Evolutionary conservation across 2,888 invertebrate genomes (phyloP), one percentile per base, ranked within the genome.

Genomic region (Amaurobius ferox): DNA sequence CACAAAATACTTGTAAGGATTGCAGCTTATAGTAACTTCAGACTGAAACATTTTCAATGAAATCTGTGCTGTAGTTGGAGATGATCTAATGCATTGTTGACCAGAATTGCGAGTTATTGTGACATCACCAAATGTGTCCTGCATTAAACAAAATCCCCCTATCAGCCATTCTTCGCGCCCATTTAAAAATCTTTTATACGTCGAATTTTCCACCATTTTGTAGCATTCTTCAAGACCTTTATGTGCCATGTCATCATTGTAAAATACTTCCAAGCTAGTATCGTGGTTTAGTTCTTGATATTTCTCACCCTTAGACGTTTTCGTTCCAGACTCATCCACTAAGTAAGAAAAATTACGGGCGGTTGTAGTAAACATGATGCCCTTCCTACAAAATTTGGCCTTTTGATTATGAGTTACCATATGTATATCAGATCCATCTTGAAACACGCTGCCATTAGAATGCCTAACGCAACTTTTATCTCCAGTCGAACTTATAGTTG

Each of bases 361-460:
- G 90, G 96, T 95, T 88, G 96, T 95, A 62, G 96, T 96, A 91
- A 97, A 97, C 89, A 96, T 96, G 0, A 97, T 95, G 0, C 97
- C 96, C 91, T 96, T 96, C 92, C 96, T 95, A 96, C 96, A 97
- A 96, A 97, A 96, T 91, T 97, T 97, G 67, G 97, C 97, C 23
- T 79, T 48, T 16, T 62, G 70, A 19, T 81, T 86, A 2, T 79
- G 40, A 3, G 74, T 88, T 39, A 88, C 48, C 85, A 89, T 71
- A 90, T 91, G 90, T 87, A 91, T 91, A 93, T 94, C 92, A 91
- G 61, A 16, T 1, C 78, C 64, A 16, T 87, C 87, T 5, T 78
- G 83, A 2, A 87, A 40, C 0, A 97, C 95, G 67, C 96, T 93
- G 9, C 97, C 97, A 90, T 96, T 96, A 0, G 96, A 96, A 91